phyloP scores from a whole-genome alignment of 2,888 invertebrate genomes.

The Steinernema carpocapsae region DNA sequence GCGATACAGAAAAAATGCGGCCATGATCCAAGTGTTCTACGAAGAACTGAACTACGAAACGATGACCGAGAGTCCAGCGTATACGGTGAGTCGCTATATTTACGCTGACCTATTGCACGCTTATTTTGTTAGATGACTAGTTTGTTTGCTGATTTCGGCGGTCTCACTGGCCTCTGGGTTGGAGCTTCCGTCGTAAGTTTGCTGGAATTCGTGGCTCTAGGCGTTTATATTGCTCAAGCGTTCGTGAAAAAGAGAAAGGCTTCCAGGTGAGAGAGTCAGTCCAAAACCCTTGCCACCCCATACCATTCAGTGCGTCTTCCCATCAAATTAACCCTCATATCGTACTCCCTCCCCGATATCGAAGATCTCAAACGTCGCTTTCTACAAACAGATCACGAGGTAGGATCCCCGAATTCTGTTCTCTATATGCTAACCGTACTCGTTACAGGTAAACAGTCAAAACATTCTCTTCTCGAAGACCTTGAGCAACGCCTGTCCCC shows the following conservation, averaged over 20 bases:
- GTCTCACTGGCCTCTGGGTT: constrained; percentile 67
- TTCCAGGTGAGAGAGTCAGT: constrained; percentile 34
- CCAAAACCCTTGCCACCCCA: too few relatives aligned
- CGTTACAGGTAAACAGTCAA: constrained; percentile 22
- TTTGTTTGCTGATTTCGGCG: constrained; percentile 66
- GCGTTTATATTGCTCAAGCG: constrained; percentile 53
- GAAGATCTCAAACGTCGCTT: constrained; percentile 44
- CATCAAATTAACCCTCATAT: constrained; percentile 23
- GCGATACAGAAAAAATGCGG: constrained; percentile 67
- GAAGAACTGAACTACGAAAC: constrained; percentile 69
- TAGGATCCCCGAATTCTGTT: background rate
- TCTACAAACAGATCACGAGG: constrained; percentile 40
- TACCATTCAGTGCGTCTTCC: constrained; percentile 16
- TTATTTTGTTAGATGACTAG: constrained; percentile 50
- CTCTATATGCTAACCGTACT: too few relatives aligned
- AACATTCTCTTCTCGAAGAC: constrained; percentile 35
- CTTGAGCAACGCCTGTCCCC: constrained; percentile 24
- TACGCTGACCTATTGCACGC: background rate
- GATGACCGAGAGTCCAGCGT: constrained; percentile 64
- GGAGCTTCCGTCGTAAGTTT: constrained; percentile 67
- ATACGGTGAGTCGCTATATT: constrained; percentile 49
- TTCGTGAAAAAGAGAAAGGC: constrained; percentile 33
- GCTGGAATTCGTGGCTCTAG: constrained; percentile 62
- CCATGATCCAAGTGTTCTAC: constrained; percentile 69
- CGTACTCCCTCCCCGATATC: constrained; percentile 36